Base-by-base conservation (phyloP, 2,888 invertebrate species). In the Oxycera nigricornis region DNA sequence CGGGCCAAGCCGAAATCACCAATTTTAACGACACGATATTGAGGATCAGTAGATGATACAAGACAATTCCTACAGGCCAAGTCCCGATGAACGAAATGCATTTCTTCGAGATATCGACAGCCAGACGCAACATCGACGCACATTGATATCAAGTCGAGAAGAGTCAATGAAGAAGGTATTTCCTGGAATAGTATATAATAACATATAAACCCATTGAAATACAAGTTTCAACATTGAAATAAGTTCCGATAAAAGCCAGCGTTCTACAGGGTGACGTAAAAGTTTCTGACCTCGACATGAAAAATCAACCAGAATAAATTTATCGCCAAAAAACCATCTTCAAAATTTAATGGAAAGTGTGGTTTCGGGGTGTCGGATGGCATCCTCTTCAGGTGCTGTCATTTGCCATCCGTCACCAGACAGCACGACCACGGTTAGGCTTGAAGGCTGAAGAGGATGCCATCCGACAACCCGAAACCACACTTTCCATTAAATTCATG, bases 21-120 rank as follows among this genome's bases (percentile, higher is more conserved):
- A 14, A 95, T 92, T 74, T 95, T 88, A 1, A 89, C 87, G n/a
- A 88, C 86, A 46, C 88, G 83, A 77, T 88, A 86, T 31, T 88
- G 88, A 0, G 91, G 88, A 76, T 90, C 90, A 22, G 86, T 86
- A 0, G 90, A 89, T 0, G 94, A 94, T 0, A 98, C 97, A 17
- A 98, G 87, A 81, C 98, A 99, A 86, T 99, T 99, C 67, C 98
- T 89, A 77, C 96, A 96, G 0, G 98, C 98, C 74, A 99, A 87
- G 87, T 99, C 98, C 76, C 97, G 90, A 86, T 98, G 98, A 0
- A 98, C 97, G 84, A 97, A 98, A 82, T 97, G 97, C 90, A 96
- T 93, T 83, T 96, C 95, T 85, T 99, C 98, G 76, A 99, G 87
- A 84, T 98, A 98, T 73, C 94, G 91, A 84, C 98, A 98, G 1